Evolutionary conservation across 1,140 invertebrate genomes (phyloP).

Genomic region (Aphaenogaster rudis): DNA sequence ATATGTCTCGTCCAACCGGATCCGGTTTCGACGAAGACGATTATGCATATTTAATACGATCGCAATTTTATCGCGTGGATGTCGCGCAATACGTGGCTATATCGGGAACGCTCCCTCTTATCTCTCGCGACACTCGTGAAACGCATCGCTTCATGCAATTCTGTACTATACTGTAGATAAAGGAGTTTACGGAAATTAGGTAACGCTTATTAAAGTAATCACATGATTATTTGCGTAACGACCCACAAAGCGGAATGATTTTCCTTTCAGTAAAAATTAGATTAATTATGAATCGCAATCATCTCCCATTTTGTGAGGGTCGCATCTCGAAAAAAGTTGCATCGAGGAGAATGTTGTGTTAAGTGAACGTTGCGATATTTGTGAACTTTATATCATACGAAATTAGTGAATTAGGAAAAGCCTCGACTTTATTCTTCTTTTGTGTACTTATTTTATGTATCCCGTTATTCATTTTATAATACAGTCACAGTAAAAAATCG

Average conservation of each 20-base stretch:
- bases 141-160: not conserved
- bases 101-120: not conserved
- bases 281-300: not conserved
- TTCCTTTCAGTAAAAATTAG: not conserved
- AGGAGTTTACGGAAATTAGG: slow-evolving; percentile 46
- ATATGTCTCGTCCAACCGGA: slow-evolving; percentile 12
- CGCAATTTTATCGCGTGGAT: slow-evolving; percentile 11
- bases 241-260: not conserved
- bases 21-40: not conserved
- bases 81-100: not conserved
- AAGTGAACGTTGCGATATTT: not conserved
- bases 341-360: not conserved
- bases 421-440: not conserved
- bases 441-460: not conserved
- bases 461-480: not conserved
- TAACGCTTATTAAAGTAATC: slow-evolving; percentile 31
- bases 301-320: not conserved
- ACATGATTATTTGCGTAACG: slow-evolving; percentile 20
- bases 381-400: not conserved
- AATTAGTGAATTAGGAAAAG: not conserved
- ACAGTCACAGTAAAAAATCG: too few relatives aligned
- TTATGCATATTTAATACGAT: slow-evolving; percentile 30
- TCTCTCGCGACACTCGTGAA: not conserved
- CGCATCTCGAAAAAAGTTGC: not conserved
- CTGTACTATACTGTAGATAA: not conserved